These are phyloP conservation scores for Lagopus muta DNA, from an alignment of 2,113 vertebrate species.

Conservation along the genomic window DNA sequence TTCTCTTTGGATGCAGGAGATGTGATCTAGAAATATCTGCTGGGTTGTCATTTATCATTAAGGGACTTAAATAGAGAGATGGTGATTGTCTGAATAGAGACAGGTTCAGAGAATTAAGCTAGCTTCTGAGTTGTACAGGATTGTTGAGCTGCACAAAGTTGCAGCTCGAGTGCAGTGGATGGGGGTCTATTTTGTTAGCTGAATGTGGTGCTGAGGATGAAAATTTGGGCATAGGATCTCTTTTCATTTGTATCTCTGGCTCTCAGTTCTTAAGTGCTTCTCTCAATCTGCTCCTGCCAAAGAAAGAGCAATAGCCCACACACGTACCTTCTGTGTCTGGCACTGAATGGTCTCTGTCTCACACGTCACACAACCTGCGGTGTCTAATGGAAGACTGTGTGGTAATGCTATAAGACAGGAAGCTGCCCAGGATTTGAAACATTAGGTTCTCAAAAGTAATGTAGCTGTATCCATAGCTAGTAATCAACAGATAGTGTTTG, in stretches of 20 bases:
- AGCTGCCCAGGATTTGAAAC: background rate
- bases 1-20: background rate
- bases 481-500: background rate
- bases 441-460: background rate
- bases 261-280: background rate
- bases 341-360: background rate
- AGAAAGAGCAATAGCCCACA: background rate
- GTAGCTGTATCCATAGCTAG: background rate
- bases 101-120: background rate
- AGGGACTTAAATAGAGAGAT: background rate
- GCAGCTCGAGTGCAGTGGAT: no score
- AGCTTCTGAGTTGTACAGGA: background rate
- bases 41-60: background rate
- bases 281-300: background rate
- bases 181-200: background rate
- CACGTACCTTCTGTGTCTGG: background rate
- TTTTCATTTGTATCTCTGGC: background rate
- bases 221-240: background rate
- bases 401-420: background rate
- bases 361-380: background rate
- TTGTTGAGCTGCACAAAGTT: background rate
- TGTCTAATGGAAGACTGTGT: background rate
- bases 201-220: background rate
- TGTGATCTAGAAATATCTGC: background rate
- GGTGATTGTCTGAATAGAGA: background rate